Evolutionary conservation across 2,797 vertebrate species (phyloP).

Genomic region (Acipenser ruthenus): DNA sequence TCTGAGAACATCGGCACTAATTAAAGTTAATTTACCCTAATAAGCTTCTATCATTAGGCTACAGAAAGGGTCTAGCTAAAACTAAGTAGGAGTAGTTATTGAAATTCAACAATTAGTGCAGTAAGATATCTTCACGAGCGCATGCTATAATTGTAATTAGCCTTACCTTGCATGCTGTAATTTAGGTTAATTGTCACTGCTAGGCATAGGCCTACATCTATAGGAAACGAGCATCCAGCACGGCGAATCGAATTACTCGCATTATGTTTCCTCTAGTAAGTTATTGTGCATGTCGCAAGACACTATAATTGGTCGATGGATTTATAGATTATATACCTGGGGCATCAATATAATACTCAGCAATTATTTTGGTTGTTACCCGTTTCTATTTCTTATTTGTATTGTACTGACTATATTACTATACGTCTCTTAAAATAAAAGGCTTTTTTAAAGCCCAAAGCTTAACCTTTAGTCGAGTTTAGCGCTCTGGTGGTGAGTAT

Average conservation of each 20-base stretch:
- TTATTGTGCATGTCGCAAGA: no score
- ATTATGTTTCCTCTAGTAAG: no score
- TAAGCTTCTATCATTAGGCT: conserved; percentile 45
- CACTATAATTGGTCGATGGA: no score
- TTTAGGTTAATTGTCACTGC: conserved; percentile 26
- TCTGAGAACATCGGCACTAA: conserved; percentile 53
- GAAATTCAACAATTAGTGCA: conserved; percentile 54
- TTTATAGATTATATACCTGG: no score
- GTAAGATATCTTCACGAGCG: conserved; percentile 42
- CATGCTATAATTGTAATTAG: conserved; percentile 56
- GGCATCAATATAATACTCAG: no score
- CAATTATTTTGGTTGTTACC: no score
- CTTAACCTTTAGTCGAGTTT: no score
- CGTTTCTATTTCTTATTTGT: no score
- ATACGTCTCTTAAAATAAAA: no score
- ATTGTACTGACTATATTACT: no score
- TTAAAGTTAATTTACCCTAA: conserved; percentile 61
- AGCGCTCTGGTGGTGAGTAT: no score
- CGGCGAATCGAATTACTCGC: neutral
- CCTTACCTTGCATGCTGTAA: conserved; percentile 30
- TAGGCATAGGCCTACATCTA: conserved; percentile 32
- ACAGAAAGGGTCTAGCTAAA: conserved; percentile 54
- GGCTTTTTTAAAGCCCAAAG: no score
- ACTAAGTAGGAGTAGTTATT: conserved; percentile 61
- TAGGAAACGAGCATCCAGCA: conserved; percentile 11